Evolutionary conservation across 2,888 invertebrate species (phyloP).

Genomic region (Pseudococcus viburni): DNA sequence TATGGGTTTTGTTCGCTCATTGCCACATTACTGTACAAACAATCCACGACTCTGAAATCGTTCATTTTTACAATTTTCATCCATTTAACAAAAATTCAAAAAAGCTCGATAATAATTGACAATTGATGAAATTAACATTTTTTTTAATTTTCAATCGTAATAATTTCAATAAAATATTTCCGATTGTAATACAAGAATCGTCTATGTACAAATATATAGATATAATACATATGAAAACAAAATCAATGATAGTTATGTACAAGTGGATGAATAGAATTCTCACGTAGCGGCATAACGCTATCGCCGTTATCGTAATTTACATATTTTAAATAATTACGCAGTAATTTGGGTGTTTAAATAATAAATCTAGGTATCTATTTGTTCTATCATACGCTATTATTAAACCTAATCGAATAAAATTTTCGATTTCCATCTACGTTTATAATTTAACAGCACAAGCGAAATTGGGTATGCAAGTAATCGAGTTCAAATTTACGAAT

Average conservation of each 20-base stretch:
- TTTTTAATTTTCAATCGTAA: slow-evolving; percentile 42
- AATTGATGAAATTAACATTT: slow-evolving; percentile 12
- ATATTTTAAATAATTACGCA: slow-evolving; percentile 29
- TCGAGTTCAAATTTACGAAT: neutral
- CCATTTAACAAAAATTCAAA: no score
- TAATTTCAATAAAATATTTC: slow-evolving; percentile 56
- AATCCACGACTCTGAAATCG: no score
- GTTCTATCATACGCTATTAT: neutral
- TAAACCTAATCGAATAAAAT: neutral
- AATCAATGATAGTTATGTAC: slow-evolving; percentile 48
- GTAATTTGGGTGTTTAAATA: neutral
- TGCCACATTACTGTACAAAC: no score
- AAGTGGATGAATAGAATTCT: slow-evolving; percentile 3
- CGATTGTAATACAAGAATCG: slow-evolving; percentile 51
- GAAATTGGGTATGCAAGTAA: neutral
- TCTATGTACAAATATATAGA: slow-evolving; percentile 52
- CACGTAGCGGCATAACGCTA: slow-evolving; percentile 6
- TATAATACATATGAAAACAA: slow-evolving; percentile 35
- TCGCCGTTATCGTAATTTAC: slow-evolving; percentile 13
- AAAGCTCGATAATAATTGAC: neutral
- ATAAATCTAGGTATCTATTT: slow-evolving; percentile 13
- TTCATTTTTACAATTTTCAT: no score
- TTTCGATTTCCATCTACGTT: neutral
- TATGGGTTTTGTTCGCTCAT: no score
- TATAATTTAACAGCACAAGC: neutral